Evolutionary conservation across 2,113 vertebrate genomes (phyloP).

Genomic region (Ploceus nigricollis): DNA sequence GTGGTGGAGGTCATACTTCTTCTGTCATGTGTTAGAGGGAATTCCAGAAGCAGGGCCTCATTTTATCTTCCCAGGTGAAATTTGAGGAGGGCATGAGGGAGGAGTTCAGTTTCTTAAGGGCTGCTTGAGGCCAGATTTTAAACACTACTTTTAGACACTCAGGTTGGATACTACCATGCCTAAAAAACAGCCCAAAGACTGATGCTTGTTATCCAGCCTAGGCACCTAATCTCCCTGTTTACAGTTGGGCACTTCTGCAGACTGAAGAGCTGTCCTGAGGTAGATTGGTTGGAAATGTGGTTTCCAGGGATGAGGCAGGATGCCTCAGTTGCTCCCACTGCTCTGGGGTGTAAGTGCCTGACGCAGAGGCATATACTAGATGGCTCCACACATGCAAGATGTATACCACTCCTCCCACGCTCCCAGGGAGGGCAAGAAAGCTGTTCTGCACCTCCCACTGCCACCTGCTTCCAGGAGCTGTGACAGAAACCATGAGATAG

Average conservation of each 20-base stretch:
- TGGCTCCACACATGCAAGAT: neutral
- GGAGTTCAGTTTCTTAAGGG: neutral
- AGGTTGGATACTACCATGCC: neutral
- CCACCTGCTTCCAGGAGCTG: neutral
- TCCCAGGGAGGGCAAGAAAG: neutral
- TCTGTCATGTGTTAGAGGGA: neutral
- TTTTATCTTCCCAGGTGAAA: neutral
- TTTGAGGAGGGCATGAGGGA: rapidly evolving
- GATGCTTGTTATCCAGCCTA: neutral
- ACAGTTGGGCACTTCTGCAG: neutral
- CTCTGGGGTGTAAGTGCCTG: neutral
- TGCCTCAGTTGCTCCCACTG: neutral
- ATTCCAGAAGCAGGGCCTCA: neutral
- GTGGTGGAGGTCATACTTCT: neutral
- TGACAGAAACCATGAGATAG: neutral
- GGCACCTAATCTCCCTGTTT: neutral
- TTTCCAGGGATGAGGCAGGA: neutral
- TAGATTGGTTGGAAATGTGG: neutral
- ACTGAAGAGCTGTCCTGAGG: neutral
- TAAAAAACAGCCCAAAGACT: neutral
- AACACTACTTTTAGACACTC: neutral
- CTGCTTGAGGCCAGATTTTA: neutral
- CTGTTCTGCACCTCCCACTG: neutral
- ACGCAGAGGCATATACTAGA: neutral
- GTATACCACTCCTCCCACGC: neutral